Evolutionary conservation across 92 coral and sea anemone genomes (phyloP), one percentile per base, ranked within the genome.

Genomic region (Pocillopora grandis): DNA sequence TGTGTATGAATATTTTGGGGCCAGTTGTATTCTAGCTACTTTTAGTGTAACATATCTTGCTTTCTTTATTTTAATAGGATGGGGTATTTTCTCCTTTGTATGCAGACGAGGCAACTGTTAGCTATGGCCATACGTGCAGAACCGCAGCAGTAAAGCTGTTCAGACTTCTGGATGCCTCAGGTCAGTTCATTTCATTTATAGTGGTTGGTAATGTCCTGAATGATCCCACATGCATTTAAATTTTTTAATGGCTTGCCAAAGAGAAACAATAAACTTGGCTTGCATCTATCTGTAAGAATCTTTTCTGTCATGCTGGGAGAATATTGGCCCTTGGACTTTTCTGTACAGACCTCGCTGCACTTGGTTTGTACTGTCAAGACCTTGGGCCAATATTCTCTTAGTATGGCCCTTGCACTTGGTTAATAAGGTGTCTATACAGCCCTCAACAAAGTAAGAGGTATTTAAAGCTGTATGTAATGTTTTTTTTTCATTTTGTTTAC

Each of bases 121-220:
- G 85, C 21, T 78, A 88, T 84, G 91, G 85, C 60, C 88, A 86
- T 72, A 23, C 19, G 33, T 80, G 85, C 75, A 72, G 17, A n/a
- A 86, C 85, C 12, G 17, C 49, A 23, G 23, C 80, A 18, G 64
- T 69, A 31, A 86, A 86, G 80, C 66, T 86, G 58, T 86, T 86
- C 71, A 79, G 65, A 80, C 89, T 86, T 55, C 16, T 86, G 74
- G 89, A 86, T 86, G 79, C 89, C 72, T 79, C 85, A 69, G 89
- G 89, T 79, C 52, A 79, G 85, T 63, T 64, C 84, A 55, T 62
- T 61, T 31, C 72, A 52, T 16, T 33, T 62, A 62, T 62, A 75
- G 49, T 42, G 49, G 49, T 42, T 42, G 7, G 49, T 42, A 42
- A 42, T 42, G 49, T 42, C 49, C 49, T 42, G 49, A 42, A 42